Evolutionary conservation across 1,140 invertebrate species (phyloP), one percentile per base, ranked within the genome.

Genomic region (Papilio xuthus): DNA sequence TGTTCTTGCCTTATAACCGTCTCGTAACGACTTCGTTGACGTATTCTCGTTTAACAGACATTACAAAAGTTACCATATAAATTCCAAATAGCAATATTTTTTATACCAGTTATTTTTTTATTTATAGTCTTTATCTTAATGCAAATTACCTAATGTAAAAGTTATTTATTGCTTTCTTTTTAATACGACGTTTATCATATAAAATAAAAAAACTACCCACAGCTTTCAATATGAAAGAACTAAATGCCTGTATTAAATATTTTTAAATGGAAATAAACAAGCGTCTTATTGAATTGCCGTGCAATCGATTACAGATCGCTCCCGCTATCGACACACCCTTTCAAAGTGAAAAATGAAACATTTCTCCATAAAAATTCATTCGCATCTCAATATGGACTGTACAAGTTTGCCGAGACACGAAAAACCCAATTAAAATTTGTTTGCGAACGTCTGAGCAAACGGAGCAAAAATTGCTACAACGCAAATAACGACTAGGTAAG

Each of bases 361-460:
- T 69, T 42, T 76, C 60, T 78, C 72, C 50, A 63, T 78, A 73
- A 83, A n/a, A 82, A 81, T 82, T 81, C 77, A 77, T 84, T 81
- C 82, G 78, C 78, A 81, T 87, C 83, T 83, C 78, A 77, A 79
- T 82, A 78, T 78, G 82, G 79, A 85, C 82, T 82, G 79, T 83
- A 86, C 84, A 91, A 91, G 84, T 89, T 91, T 89, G 85, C 81
- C 84, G 82, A 89, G 85, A 89, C 83, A 91, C 86, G 87, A 92
- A 90, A 91, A 90, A 89, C 89, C 88, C 88, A 93, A 92, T 93
- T 92, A 93, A 92, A 91, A 91, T 92, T 85, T 92, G 87, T 93
- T 91, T 91, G 89, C 88, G 85, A 91, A 91, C 88, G 86, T 84
- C 85, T 89, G 88, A 85, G 84, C 89, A 90, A 93, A 89, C 87